Base-by-base conservation (phyloP, 2,888 invertebrate species). In the Isoperla grammatica region DNA sequence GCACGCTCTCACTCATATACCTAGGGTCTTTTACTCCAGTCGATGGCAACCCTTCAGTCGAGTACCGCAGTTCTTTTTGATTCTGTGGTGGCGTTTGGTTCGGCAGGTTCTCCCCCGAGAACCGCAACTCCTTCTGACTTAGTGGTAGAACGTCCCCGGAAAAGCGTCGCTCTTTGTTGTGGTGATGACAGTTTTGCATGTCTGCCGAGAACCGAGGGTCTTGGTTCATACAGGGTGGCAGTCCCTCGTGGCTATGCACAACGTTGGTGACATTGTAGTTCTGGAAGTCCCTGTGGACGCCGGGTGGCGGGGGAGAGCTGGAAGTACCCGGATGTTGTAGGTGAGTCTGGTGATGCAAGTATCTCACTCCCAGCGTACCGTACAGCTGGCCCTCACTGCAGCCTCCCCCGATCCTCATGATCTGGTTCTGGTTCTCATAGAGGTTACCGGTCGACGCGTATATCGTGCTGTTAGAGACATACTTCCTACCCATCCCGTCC, bases 401-500 rank as follows among this genome's bases (percentile, higher is more conserved):
- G 5, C 59, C 62, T 5, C 60, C 62, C n/a, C 62, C 60, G 13
- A 62, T 49, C 13, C 62, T 58, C 56, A 61, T 60, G 29, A 63
- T 57, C 46, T 61, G 57, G n/a, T 57, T 60, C 23, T 61, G 57
- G 19, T 61, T 57, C 17, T 62, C 61, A 55, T 64, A 65, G 19
- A 65, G 35, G 43, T 61, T 63, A 9, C 64, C 64, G 9, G 61
- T 65, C 9, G 61, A 65, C 20, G 64, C 63, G 48, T 65, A 65
- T 45, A 66, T 62, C 12, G 56, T 29, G 15, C 57, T 59, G 19
- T 48, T 60, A 13, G 53, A 37, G 17, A 53, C 49, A 40, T 62
- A 60, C 46, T 61, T 53, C 15, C 56, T 40, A 15, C 53, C 42
- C 50, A 53, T 46, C 45, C 56, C 29, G 23, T 59, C 49, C 22